Evolutionary conservation across 2,888 invertebrate species (phyloP).

Genomic region (Mongoloraphidia duomilia): DNA sequence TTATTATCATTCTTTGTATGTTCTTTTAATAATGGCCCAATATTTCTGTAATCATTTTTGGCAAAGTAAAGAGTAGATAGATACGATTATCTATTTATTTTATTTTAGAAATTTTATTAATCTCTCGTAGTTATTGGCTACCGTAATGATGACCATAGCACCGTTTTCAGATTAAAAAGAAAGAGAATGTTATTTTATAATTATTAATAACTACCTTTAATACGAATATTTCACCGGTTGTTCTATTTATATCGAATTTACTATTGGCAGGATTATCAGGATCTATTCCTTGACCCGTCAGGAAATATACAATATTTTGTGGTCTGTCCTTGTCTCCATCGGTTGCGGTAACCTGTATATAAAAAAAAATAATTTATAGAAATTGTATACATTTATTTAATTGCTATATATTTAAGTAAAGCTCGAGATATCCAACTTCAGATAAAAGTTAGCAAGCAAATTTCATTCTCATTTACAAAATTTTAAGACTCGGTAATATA

Average conservation of each 20-base stretch:
- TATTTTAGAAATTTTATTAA: no score
- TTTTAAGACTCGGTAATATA: conserved; percentile 15
- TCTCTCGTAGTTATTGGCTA: no score
- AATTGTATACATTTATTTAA: neutral
- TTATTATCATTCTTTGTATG: no score
- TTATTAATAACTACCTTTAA: conserved; percentile 57
- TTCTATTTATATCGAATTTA: conserved; percentile 92
- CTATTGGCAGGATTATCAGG: conserved; percentile 89
- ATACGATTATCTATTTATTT: no score
- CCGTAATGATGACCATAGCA: no score
- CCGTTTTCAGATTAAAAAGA: no score
- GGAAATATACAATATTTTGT: conserved; percentile 89
- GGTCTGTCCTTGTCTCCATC: conserved; percentile 92
- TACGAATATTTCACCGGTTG: conserved; percentile 90
- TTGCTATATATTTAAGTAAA: conserved; percentile 1
- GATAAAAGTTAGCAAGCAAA: neutral
- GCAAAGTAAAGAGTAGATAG: no score
- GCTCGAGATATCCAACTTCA: neutral
- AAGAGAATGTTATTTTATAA: neutral
- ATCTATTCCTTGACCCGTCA: conserved; percentile 91
- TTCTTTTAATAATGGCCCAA: no score
- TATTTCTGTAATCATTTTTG: no score
- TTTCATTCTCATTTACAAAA: conserved; percentile 17
- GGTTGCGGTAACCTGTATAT: conserved; percentile 75
- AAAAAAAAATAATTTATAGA: neutral